Conservation (phyloP, 2,797 vertebrate genomes). For the Moxostoma hubbsi region DNA sequence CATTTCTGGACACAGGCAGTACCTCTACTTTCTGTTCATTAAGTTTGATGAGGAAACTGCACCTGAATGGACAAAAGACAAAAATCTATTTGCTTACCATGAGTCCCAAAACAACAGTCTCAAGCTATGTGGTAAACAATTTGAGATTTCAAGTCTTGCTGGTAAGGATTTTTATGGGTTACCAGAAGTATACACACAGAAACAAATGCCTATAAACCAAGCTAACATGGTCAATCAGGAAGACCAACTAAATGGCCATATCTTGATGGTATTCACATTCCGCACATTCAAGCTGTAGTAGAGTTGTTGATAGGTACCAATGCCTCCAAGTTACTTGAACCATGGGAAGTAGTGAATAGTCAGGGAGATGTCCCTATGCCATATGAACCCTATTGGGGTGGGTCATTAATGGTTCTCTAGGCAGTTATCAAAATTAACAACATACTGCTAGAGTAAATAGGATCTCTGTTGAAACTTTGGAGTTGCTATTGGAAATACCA, state of each 20-base stretch:
- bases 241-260: too few relatives aligned
- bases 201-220: slow-evolving; percentile 9
- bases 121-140: slow-evolving; percentile 15
- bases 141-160: not conserved
- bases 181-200: slow-evolving; percentile 19
- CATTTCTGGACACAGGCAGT: too few relatives aligned
- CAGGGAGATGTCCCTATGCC: slow-evolving; percentile 2
- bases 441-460: too few relatives aligned
- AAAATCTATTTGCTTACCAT: too few relatives aligned
- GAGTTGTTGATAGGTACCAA: slow-evolving; percentile 27
- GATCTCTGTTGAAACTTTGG: slow-evolving; percentile 6
- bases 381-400: slow-evolving; percentile 13
- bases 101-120: not conserved
- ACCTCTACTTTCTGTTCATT: too few relatives aligned
- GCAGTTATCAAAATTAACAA: not conserved
- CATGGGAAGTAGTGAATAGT: not conserved
- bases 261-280: too few relatives aligned
- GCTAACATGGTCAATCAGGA: too few relatives aligned
- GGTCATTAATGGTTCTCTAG: slow-evolving; percentile 19
- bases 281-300: slow-evolving; percentile 6
- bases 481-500: slow-evolving; percentile 29
- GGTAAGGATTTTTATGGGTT: not conserved
- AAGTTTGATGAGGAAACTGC: too few relatives aligned
- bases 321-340: not conserved
- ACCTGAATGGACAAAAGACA: too few relatives aligned